Conservation (phyloP, 2,797 vertebrate genomes). For the Pantherophis vulpinus region DNA sequence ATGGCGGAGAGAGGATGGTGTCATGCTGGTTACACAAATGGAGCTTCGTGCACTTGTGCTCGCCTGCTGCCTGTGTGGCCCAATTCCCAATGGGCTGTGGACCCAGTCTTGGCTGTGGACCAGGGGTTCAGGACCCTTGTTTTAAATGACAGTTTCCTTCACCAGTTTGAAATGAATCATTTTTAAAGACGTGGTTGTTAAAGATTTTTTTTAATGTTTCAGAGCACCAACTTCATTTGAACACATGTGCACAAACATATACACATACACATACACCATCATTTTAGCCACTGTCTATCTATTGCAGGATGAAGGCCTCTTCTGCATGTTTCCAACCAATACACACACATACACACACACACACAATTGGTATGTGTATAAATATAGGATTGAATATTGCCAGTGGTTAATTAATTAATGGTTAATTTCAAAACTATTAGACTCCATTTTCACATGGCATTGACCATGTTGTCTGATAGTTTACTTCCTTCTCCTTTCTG, state of each 20-base stretch:
- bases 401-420: neutral
- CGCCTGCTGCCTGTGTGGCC: neutral
- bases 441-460: neutral
- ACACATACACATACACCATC: too few relatives aligned
- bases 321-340: too few relatives aligned
- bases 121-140: neutral
- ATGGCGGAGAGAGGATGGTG: neutral
- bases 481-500: neutral
- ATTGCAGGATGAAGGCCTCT: too few relatives aligned
- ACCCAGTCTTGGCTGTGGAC: neutral
- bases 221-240: neutral
- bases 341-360: too few relatives aligned
- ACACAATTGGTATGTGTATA: neutral
- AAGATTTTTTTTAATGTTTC: neutral
- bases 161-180: neutral
- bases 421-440: neutral
- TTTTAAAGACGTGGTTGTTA: neutral
- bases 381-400: neutral
- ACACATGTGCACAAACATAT: neutral
- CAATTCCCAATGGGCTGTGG: neutral
- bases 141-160: neutral
- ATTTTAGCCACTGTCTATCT: neutral
- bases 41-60: neutral
- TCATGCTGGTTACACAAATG: neutral
- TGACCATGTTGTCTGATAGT: rapidly evolving